Evolutionary conservation across 1,140 invertebrate genomes (phyloP).

Genomic region (Acromyrmex charruanus): DNA sequence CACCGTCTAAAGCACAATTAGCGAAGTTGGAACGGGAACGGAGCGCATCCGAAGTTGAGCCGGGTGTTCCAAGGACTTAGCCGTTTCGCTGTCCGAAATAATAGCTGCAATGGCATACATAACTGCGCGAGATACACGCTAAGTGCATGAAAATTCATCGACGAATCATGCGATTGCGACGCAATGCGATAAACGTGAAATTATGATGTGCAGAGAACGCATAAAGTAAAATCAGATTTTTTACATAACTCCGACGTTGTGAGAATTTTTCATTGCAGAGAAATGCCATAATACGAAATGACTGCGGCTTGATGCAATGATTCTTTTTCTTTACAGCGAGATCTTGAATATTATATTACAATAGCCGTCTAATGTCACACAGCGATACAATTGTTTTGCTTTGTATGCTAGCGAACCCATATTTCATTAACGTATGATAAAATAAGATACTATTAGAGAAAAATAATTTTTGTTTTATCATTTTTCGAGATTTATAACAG

Average conservation of each 20-base stretch:
- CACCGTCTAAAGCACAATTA: slow-evolving; percentile 75
- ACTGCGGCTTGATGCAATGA: not conserved
- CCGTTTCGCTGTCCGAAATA: slow-evolving; percentile 73
- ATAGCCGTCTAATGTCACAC: slow-evolving; percentile 19
- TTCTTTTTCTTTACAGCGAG: not conserved
- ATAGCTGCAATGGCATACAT: slow-evolving; percentile 30
- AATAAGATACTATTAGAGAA: not conserved
- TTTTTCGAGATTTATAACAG: not conserved
- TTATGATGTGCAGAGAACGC: not conserved
- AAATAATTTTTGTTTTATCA: slow-evolving; percentile 25
- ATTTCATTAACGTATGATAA: not conserved
- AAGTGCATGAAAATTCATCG: slow-evolving; percentile 32
- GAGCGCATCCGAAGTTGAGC: slow-evolving; percentile 65
- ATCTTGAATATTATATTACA: not conserved
- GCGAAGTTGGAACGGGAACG: slow-evolving; percentile 73
- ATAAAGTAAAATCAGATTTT: not conserved
- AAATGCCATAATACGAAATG: not conserved
- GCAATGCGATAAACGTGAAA: slow-evolving; percentile 14
- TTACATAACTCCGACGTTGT: not conserved
- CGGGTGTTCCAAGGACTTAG: slow-evolving; percentile 76
- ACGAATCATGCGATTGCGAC: not conserved
- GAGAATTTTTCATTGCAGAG: not conserved
- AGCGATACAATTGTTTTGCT: not conserved
- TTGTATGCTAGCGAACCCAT: not conserved
- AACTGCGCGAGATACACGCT: not conserved